Conservation (phyloP, 2,888 invertebrate species). For the Callinectes sapidus region DNA sequence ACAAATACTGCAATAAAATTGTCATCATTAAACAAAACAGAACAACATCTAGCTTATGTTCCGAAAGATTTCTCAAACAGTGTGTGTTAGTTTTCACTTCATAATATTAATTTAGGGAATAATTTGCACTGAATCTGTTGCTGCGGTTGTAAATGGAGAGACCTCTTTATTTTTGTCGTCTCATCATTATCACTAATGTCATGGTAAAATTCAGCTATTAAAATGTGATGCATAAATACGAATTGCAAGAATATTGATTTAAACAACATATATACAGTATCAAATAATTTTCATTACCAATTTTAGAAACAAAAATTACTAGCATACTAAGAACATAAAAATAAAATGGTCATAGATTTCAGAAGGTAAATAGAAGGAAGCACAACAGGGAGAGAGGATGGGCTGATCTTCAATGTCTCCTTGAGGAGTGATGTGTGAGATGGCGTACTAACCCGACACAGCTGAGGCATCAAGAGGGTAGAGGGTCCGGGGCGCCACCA, state of each 20-base stretch:
- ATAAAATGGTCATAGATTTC: not conserved
- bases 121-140: not conserved
- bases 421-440: not conserved
- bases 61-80: not conserved
- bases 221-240: not conserved
- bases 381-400: not conserved
- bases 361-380: not conserved
- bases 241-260: not conserved
- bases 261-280: not conserved
- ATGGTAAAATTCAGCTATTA: not conserved
- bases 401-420: not conserved
- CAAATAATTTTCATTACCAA: not conserved
- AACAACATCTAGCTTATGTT: not conserved
- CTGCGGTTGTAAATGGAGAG: not conserved
- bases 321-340: not conserved
- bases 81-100: not conserved
- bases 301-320: too few relatives aligned
- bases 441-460: constrained; percentile 59
- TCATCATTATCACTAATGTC: not conserved
- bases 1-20: not conserved
- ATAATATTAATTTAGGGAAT: not conserved
- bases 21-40: not conserved
- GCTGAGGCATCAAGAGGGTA: constrained; percentile 46
- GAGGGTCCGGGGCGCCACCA: constrained; percentile 49
- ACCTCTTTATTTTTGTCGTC: not conserved